Percentiles rank a stretch among this genome's conserved stretches.
Conservation (phyloP, 2,888 invertebrate genomes). For the Tetramorium bicarinatum region DNA sequence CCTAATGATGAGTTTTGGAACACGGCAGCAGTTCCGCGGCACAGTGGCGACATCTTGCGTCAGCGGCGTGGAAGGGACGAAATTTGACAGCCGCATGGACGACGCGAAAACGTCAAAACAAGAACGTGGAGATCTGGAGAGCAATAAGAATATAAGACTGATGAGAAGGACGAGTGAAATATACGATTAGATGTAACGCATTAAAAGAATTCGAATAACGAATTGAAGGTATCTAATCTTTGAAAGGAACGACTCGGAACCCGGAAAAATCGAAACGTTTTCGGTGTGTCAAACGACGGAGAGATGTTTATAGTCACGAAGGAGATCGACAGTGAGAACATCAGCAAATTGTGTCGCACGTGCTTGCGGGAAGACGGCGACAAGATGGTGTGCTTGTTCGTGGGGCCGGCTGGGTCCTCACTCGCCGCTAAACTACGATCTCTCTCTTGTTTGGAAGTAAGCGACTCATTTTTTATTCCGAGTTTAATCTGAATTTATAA, state of each 20-base stretch:
- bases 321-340: constrained; percentile 84
- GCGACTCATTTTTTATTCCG: background rate
- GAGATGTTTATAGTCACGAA: constrained; percentile 85
- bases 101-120: background rate
- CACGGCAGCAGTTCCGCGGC: no score
- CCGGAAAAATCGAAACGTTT: background rate
- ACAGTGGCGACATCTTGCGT: background rate
- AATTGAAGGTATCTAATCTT: background rate
- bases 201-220: background rate
- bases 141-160: background rate
- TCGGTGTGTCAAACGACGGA: background rate
- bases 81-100: constrained; percentile 6
- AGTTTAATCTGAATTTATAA: background rate
- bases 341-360: constrained; percentile 84
- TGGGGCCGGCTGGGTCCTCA: constrained; percentile 84
- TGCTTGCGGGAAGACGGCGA: constrained; percentile 84
- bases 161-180: background rate
- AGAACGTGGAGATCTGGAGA: background rate
- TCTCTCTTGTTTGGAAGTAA: constrained; percentile 84
- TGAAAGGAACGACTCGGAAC: background rate
- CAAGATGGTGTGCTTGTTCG: constrained; percentile 84
- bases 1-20: background rate
- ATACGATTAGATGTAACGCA: background rate
- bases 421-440: constrained; percentile 85
- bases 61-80: background rate